Base-by-base conservation (phyloP, 2,113 vertebrate genomes). In the Catharus bicknelli region DNA sequence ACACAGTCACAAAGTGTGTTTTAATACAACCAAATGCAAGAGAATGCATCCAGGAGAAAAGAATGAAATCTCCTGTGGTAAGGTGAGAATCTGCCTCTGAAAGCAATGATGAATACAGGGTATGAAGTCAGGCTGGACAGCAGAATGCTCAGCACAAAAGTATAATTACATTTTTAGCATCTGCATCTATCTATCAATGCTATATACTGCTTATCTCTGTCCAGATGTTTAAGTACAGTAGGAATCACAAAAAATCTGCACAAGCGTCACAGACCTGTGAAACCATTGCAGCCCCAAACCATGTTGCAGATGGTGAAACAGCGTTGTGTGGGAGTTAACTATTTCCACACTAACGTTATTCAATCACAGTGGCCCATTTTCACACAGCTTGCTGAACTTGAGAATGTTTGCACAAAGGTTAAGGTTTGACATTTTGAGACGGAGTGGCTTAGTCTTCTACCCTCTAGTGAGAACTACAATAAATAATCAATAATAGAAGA, bases 311-410 rank as follows among this genome's bases (percentile, higher is more conserved):
- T 78, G 87, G 62, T 66, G 82, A 89, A 82, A 87, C 43, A 64
- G 58, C 1, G 1, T 29, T 93, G 91, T 53, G 95, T 94, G 79
- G 91, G 95, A 95, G 91, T 91, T 94, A 17, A 26, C 70, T 72
- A 70, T 94, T 96, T 87, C 79, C 64, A 94, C 84, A 74, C 42
- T 76, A 80, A 79, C 21, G 4, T 74, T 88, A 78, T 93, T 95
- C 91, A 96, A 96, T 94, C 95, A 91, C 92, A 81, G 79, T 89
- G 81, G 90, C 75, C 64, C 92, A 92, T 92, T 96, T 95, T 94
- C 88, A 86, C 77, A 91, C 7, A 59, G 70, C 90, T 87, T 50
- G 27, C 81, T 94, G 81, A 93, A 75, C 86, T 87, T 92, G 78
- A 94, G 83, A 84, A 86, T 90, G 83, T 89, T 95, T 97, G 86